Conservation (phyloP, 2,113 vertebrate species). For the Gracilinanus agilis region DNA sequence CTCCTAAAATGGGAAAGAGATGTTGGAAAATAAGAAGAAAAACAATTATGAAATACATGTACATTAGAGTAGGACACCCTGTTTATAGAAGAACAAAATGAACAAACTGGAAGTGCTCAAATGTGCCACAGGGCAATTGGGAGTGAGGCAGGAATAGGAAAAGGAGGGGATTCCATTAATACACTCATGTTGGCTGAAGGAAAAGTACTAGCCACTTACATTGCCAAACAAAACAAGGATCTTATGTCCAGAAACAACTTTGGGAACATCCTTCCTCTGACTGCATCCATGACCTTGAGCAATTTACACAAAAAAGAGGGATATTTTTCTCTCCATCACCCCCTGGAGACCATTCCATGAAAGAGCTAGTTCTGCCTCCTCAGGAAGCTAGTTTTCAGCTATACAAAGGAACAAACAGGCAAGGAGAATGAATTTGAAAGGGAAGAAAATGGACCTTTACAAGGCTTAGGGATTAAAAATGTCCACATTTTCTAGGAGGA, state of each 20-base stretch:
- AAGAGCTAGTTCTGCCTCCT: conserved; percentile 46
- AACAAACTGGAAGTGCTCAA: conserved; percentile 43
- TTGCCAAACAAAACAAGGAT: conserved; percentile 62
- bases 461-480: neutral
- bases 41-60: conserved; percentile 22
- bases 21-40: conserved; percentile 29
- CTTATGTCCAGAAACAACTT: conserved; percentile 42
- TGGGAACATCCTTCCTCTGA: conserved; percentile 43
- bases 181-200: conserved; percentile 14
- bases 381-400: neutral
- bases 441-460: neutral
- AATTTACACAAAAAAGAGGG: neutral
- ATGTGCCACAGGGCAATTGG: conserved; percentile 31
- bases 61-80: conserved; percentile 8
- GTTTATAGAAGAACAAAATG: conserved; percentile 34
- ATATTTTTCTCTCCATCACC: conserved; percentile 42
- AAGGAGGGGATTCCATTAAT: conserved; percentile 36
- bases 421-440: neutral
- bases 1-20: conserved; percentile 47
- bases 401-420: neutral
- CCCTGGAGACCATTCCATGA: conserved; percentile 46
- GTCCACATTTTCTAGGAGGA: neutral
- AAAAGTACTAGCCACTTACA: conserved; percentile 66
- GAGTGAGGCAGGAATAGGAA: neutral
- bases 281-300: neutral